A percentile compares a stretch with the other conserved stretches of the same genome.
Evolutionary conservation across 2,888 invertebrate genomes (phyloP).

Genomic region (Melinopterus prodromus): DNA sequence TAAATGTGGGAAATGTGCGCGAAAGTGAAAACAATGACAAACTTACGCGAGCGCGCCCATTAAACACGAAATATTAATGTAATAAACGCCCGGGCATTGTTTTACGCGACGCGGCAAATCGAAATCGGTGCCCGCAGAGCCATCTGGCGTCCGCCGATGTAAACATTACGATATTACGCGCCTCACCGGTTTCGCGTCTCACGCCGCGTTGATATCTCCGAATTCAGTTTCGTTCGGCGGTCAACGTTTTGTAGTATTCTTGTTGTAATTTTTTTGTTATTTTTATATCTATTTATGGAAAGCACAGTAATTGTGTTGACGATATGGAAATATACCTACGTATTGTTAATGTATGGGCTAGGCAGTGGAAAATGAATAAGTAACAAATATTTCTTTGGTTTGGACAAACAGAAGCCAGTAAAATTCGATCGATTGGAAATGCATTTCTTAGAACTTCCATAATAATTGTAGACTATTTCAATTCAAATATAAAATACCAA

Average conservation of each 20-base stretch:
- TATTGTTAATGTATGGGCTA: no score
- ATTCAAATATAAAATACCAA: no score
- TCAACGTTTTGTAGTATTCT: not conserved
- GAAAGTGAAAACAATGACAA: constrained; percentile 56
- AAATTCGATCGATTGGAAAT: no score
- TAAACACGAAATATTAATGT: constrained; percentile 12
- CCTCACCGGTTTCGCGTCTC: not conserved
- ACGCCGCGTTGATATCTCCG: constrained; percentile 16
- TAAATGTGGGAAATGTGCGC: constrained; percentile 57
- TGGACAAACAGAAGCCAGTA: no score
- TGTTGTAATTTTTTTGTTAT: not conserved
- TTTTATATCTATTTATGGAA: no score
- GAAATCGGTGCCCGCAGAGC: constrained; percentile 5
- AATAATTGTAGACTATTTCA: no score
- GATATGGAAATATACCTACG: no score
- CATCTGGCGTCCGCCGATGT: constrained; percentile 10
- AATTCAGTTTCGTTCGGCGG: not conserved
- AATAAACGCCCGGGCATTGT: not conserved
- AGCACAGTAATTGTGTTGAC: no score
- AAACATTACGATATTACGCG: not conserved
- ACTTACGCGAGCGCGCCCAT: constrained; percentile 9
- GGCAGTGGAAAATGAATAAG: no score
- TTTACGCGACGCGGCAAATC: no score
- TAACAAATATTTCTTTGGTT: no score
- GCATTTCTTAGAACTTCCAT: no score